Conservation (phyloP, 2,113 vertebrate genomes). For the Oryzias woworae region DNA sequence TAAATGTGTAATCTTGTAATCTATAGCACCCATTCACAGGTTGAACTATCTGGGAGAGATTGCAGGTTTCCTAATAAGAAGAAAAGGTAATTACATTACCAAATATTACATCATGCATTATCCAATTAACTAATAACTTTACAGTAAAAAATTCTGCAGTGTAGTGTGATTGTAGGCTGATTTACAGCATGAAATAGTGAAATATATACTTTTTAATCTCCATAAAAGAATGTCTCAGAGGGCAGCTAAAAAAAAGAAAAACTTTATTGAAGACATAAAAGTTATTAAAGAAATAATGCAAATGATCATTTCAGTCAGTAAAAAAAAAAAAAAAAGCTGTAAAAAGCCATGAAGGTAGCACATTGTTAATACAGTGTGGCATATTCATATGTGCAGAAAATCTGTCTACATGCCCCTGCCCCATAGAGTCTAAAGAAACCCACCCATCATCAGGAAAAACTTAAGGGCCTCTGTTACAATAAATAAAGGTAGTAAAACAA, state of each 20-base stretch:
- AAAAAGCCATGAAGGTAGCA: constrained; percentile 33
- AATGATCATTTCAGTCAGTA: constrained; percentile 69
- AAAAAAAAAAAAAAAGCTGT: constrained; percentile 31
- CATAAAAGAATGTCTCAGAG: constrained; percentile 16
- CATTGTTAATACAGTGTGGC: constrained; percentile 17
- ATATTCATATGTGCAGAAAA: constrained; percentile 19
- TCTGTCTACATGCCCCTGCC: not conserved
- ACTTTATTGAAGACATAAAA: constrained; percentile 56
- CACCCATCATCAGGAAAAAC: constrained; percentile 25
- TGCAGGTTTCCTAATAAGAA: constrained; percentile 21
- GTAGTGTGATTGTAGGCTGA: constrained; percentile 15
- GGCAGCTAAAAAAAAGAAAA: constrained; percentile 9
- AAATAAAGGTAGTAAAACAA: constrained; percentile 63
- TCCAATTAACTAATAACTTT: constrained; percentile 41
- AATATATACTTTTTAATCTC: constrained; percentile 7
- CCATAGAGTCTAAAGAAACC: constrained; percentile 5
- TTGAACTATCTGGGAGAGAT: constrained; percentile 23
- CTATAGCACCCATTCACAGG: no score
- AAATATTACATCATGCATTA: constrained; percentile 30
- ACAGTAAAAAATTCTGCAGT: constrained; percentile 4
- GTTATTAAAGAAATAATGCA: constrained; percentile 69
- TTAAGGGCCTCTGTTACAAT: constrained; percentile 63
- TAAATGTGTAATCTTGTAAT: no score
- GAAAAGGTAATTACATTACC: constrained; percentile 23
- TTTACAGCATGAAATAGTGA: constrained; percentile 21